Conservation (phyloP, 2,888 invertebrate genomes). For the Drosophila basisetae region DNA sequence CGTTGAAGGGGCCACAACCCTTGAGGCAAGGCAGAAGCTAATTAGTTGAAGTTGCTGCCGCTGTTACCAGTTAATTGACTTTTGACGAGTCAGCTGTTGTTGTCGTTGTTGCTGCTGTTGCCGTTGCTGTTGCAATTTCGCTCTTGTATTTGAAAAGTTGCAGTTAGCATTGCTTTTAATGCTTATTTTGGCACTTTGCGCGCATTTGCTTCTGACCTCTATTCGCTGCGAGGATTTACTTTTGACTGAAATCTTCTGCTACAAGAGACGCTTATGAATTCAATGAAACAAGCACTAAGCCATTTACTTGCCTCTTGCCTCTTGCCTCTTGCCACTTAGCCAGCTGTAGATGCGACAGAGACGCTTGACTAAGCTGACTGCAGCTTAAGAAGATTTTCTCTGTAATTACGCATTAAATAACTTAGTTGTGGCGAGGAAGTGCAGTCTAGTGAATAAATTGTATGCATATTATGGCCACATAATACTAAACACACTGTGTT, state of each 20-base stretch:
- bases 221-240: conserved; percentile 29
- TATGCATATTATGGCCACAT: conserved; percentile 64
- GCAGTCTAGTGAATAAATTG: conserved; percentile 58
- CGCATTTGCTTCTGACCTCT: conserved; percentile 23
- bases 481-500: conserved; percentile 74
- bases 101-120: conserved; percentile 3
- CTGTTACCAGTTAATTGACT: conserved; percentile 76
- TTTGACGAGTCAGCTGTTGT: conserved; percentile 63
- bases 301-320: conserved; percentile 38
- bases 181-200: conserved; percentile 26
- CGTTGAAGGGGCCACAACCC: conserved; percentile 47
- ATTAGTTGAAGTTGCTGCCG: conserved; percentile 75
- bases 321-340: conserved; percentile 12
- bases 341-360: conserved; percentile 7
- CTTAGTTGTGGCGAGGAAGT: conserved; percentile 36
- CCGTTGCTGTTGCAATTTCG: conserved; percentile 11
- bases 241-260: conserved; percentile 40
- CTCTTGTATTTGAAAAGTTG: conserved; percentile 14
- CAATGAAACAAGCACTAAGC: conserved; percentile 72
- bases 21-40: conserved; percentile 66
- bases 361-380: conserved; percentile 8
- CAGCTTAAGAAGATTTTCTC: conserved; percentile 53
- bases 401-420: conserved; percentile 78
- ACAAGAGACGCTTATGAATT: conserved; percentile 60
- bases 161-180: conserved; percentile 54